Evolutionary conservation across 2,113 vertebrate species (phyloP).

Genomic region (Gyps fulvus): DNA sequence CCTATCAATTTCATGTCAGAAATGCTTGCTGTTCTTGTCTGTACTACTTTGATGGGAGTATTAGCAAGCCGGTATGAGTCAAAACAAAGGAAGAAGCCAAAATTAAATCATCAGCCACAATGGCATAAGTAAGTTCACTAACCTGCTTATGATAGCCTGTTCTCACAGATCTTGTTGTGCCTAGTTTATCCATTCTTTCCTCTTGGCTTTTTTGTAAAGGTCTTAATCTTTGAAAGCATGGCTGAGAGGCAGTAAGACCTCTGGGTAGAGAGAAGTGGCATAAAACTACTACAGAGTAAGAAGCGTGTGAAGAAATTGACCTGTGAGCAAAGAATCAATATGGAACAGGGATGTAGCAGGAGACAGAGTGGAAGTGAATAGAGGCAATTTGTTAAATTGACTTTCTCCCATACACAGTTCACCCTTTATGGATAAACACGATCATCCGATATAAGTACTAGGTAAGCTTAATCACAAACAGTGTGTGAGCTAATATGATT

Average conservation of each 20-base stretch:
- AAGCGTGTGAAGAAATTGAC: not conserved
- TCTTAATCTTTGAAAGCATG: not conserved
- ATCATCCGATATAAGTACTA: not conserved
- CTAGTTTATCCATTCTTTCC: not conserved
- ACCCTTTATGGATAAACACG: not conserved
- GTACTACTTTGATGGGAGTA: not conserved
- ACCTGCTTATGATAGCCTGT: not conserved
- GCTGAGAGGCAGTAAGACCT: not conserved
- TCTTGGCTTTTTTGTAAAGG: not conserved
- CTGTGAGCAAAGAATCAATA: not conserved
- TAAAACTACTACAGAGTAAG: not conserved
- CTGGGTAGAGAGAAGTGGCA: not conserved
- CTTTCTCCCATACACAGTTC: not conserved
- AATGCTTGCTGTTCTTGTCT: not conserved
- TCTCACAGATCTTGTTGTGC: not conserved
- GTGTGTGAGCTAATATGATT: not conserved
- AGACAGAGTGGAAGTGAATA: not conserved
- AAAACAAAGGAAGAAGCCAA: not conserved
- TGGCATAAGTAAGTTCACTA: not conserved
- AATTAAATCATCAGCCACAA: not conserved
- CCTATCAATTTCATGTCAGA: not conserved
- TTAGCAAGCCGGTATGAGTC: not conserved
- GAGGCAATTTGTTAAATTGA: conserved; percentile 21
- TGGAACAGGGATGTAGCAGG: not conserved
- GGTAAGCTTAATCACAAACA: not conserved